Percentiles rank a stretch among this genome's conserved stretches.
Evolutionary conservation across 2,888 invertebrate genomes (phyloP).

Genomic region (Tinea trinotella): DNA sequence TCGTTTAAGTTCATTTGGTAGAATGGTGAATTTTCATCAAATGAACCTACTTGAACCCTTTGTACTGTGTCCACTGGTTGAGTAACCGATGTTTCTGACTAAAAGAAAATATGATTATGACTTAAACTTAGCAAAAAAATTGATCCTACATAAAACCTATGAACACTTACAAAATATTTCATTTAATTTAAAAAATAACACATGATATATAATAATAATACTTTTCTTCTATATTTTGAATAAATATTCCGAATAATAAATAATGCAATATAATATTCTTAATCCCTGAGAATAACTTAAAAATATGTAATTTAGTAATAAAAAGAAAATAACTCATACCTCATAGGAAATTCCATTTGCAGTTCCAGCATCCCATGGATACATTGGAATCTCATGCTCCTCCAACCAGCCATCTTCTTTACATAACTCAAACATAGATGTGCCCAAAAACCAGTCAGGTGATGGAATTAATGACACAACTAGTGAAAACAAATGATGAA

Average conservation of each 20-base stretch:
- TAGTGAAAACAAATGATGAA: conserved; percentile 54
- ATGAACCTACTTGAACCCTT: conserved; percentile 57
- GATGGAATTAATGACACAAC: conserved; percentile 56
- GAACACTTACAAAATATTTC: neutral
- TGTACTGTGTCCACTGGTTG: conserved; percentile 42
- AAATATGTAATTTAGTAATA: no score
- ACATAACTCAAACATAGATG: conserved; percentile 52
- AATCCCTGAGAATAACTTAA: no score
- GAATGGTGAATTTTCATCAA: conserved; percentile 52
- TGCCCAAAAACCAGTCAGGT: conserved; percentile 62
- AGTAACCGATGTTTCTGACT: conserved; percentile 41
- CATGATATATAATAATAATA: no score
- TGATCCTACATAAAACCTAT: neutral
- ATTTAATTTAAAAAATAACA: neutral
- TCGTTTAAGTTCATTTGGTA: conserved; percentile 59
- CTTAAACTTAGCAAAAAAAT: neutral
- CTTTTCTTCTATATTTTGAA: no score
- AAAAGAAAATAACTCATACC: conserved; percentile 29
- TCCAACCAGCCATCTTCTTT: conserved; percentile 43
- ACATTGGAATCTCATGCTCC: conserved; percentile 38
- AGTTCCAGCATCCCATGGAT: conserved; percentile 60
- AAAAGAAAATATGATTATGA: conserved; percentile 22
- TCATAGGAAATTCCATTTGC: conserved; percentile 58
- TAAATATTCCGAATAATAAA: no score
- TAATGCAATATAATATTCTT: no score